A percentile compares a stretch with the other conserved stretches of the same genome.
Evolutionary conservation across 2,113 vertebrate species (phyloP).

Genomic region (Stigmatopora argus): DNA sequence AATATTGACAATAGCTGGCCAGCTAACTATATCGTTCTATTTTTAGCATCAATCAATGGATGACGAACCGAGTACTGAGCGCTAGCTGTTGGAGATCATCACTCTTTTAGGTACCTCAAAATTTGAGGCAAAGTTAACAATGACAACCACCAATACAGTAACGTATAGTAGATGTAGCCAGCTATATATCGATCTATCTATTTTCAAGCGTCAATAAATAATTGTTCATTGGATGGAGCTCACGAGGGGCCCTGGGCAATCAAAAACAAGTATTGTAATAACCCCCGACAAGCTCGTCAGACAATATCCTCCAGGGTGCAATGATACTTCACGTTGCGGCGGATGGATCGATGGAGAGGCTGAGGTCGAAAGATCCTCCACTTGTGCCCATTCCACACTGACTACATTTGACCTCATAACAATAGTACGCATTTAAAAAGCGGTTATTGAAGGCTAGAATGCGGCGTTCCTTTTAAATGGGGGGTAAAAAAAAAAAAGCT

Average conservation of each 20-base stretch:
- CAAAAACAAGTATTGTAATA: constrained; percentile 68
- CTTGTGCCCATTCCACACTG: constrained; percentile 15
- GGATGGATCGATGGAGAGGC: constrained; percentile 65
- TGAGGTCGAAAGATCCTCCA: constrained; percentile 25
- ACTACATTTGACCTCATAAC: constrained; percentile 25
- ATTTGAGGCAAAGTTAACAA: too few relatives aligned
- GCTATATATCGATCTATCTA: too few relatives aligned
- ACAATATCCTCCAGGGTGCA: constrained; percentile 66
- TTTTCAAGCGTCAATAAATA: too few relatives aligned
- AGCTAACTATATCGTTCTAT: too few relatives aligned
- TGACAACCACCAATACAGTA: too few relatives aligned
- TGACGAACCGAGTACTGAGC: too few relatives aligned
- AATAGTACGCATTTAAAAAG: neutral
- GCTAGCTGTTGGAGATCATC: too few relatives aligned
- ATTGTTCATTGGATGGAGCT: constrained; percentile 21
- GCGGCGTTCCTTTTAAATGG: neutral
- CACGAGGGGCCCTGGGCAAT: constrained; percentile 46
- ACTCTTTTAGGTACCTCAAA: too few relatives aligned
- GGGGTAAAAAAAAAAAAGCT: too few relatives aligned
- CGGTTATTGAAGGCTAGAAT: neutral
- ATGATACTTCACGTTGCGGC: constrained; percentile 70
- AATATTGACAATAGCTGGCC: too few relatives aligned
- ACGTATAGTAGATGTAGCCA: too few relatives aligned
- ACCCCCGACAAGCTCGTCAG: constrained; percentile 69
- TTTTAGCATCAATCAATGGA: too few relatives aligned